Percentiles rank a stretch among this genome's conserved stretches.
These are phyloP conservation scores for Gambusia affinis DNA, from an alignment of 2,113 vertebrate species.

Conservation along the genomic window DNA sequence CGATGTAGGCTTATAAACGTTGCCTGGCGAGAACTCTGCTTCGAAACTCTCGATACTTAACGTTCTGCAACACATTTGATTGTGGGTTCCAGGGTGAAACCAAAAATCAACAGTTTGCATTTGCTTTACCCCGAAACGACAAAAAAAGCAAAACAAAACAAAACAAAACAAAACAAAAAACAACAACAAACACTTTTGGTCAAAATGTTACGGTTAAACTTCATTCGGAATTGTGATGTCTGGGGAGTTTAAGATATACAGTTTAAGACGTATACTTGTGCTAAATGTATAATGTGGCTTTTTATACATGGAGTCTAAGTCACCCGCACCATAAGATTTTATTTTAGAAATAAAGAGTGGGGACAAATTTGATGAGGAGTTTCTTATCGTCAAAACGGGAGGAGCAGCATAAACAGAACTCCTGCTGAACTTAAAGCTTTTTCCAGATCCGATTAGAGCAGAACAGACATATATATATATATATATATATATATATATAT, in stretches of 20 bases:
- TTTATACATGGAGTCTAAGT: background rate
- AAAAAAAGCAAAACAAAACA: too few species aligned
- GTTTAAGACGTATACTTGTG: background rate
- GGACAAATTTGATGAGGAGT: background rate
- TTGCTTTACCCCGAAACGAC: background rate
- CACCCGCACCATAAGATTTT: background rate
- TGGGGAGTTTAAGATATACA: background rate
- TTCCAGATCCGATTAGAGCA: conserved; percentile 34
- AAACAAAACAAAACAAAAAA: too few species aligned
- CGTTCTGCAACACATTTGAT: background rate
- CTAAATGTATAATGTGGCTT: background rate
- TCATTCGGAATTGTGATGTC: background rate
- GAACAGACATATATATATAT: conserved; percentile 28
- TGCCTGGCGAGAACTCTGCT: background rate
- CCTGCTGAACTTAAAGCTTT: background rate
- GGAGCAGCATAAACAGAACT: background rate
- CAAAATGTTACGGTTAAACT: background rate
- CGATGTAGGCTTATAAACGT: background rate
- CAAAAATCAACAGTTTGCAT: background rate
- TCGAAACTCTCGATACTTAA: background rate
- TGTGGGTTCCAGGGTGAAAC: background rate
- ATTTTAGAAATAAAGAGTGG: background rate
- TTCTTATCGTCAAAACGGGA: background rate
- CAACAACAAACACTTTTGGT: background rate
- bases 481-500: conserved; percentile 24